Evolutionary conservation across 1,140 invertebrate species (phyloP), one percentile per base, ranked within the genome.

Genomic region (Drosophila melanica): DNA sequence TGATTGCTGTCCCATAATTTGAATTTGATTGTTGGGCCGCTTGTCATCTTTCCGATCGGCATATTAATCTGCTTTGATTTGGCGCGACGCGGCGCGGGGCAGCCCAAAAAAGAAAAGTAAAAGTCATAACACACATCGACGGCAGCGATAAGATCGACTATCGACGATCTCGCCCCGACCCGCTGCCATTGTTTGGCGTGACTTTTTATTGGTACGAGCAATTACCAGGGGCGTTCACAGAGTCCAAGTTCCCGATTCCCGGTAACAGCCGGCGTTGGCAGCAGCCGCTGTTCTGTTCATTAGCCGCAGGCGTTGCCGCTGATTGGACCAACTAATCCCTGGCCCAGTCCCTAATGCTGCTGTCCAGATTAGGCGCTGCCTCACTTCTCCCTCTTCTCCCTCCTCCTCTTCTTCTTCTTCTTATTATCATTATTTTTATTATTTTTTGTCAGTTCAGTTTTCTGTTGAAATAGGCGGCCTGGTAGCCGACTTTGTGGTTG

Each of bases 231-330:
- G 76, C 81, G 73, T 77, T 54, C 63, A 58, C 48, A 50, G 50
- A 64, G 63, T 67, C 57, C 30, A 0, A 27, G 9, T 74, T 59
- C 48, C 37, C 74, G 65, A 67, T 86, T 87, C 82, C 72, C 48
- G 77, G 75, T 77, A 87, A 87, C 51, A 59, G 63, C 58, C 64
- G 57, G 58, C 78, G 71, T 66, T 47, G 35, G 45, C 42, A 59
- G 30, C 39, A 47, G 60, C 62, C 30, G 74, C 27, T 62, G 58
- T 87, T 89, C 27, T 62, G 58, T 87, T 89, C 84, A 90, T 89
- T 89, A 89, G 84, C 84, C 74, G 84, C 84, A 84, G 84, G 84
- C 84, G 84, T 89, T 89, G 84, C 80, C 85, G 69, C 85, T 89
- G 84, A 89, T 89, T 89, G 84, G 84, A 80, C 80, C 77, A 78